Base-by-base conservation (phyloP, 2,888 invertebrate genomes). In the Embidobia sp. region DNA sequence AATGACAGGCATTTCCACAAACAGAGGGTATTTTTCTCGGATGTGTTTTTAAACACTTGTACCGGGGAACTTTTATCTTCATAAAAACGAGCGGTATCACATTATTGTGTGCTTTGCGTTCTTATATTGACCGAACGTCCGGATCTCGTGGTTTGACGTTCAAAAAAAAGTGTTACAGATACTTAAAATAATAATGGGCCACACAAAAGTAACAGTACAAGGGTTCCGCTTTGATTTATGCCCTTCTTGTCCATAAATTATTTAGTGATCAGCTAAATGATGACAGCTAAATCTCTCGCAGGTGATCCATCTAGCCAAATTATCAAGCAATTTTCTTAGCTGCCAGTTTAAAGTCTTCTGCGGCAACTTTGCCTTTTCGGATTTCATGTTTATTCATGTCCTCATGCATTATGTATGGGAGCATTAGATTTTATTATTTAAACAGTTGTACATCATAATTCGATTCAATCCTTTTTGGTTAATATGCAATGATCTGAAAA, bases 211-310 rank as follows among this genome's bases (percentile, higher is more conserved):
- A 19, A 11, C 33, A 10, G 18, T 19, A 19, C 31, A 19, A 10
- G 49, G 15, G 48, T 11, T 29, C 31, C 16, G 48, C 5, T 31
- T 48, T 51, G 49, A 51, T 51, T 51, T 33, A 51, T 11, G 33
- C 10, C 4, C 15, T 7, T 22, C 11, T 33, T 19, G 16, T 16
- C 15, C 7, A 15, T 15, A 15, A 46, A 46, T 46, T 26, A 27
- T 27, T 33, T 13, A 51, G 27, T 33, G 18, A 33, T 19, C 13
- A 11, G 6, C 11, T 15, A 18, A 51, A 33, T 5, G 49, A 29
- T 48, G 48, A 48, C 49, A 33, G 33, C 18, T 31, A 31, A 48
- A 18, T 48, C 46, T 19, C 22, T 11, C n/a, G 16, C 8, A 16
- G 16, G n/a, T n/a, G 7, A 16, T 3, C 35, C 3, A 40, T 7